Evolutionary conservation across 2,113 vertebrate genomes (phyloP), one percentile per base, ranked within the genome.

Genomic region (Oreochromis aureus): DNA sequence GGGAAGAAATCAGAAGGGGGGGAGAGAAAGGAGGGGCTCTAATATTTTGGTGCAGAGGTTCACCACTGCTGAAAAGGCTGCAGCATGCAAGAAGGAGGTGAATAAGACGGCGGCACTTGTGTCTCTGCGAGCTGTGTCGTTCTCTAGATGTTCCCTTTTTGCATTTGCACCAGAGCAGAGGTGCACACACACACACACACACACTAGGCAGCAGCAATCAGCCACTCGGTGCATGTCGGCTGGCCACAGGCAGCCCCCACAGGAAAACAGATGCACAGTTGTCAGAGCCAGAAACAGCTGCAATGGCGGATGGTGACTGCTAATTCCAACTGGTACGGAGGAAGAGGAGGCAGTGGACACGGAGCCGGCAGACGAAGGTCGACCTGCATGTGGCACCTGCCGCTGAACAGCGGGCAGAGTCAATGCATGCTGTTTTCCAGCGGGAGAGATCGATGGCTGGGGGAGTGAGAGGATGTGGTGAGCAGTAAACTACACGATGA

Each of bases 1-100:
- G 63, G 53, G 24, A 86, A 44, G 81, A 82, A 15, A 36, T 41
- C 11, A 76, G 34, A 22, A 32, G 10, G 58, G 63, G 22, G 34
- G 19, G 34, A 39, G 61, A 18, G 58, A 66, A 86, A 91, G 93
- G 91, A 90, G 91, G 89, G 79, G 89, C 89, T 85, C 83, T 83
- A 66, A n/a, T 93, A 66, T 91, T 94, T 94, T 96, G 94, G 92
- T 92, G 95, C 94, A 95, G 93, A 93, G 90, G 91, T 94, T 93
- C 85, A 88, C 80, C 63, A 24, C 56, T 69, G 92, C 85, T 81
- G 89, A 84, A 84, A 53, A 94, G 86, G 87, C 89, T 93, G 94
- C 95, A 90, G 87, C 84, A 1, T 44, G 89, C 66, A 48, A 69
- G 89, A 30, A 87, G 87, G 80, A 87, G 81, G 83, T 83, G 86